Percentiles rank a stretch among this genome's conserved stretches.
Evolutionary conservation across 2,113 vertebrate genomes (phyloP).

Genomic region (Hylia prasina): DNA sequence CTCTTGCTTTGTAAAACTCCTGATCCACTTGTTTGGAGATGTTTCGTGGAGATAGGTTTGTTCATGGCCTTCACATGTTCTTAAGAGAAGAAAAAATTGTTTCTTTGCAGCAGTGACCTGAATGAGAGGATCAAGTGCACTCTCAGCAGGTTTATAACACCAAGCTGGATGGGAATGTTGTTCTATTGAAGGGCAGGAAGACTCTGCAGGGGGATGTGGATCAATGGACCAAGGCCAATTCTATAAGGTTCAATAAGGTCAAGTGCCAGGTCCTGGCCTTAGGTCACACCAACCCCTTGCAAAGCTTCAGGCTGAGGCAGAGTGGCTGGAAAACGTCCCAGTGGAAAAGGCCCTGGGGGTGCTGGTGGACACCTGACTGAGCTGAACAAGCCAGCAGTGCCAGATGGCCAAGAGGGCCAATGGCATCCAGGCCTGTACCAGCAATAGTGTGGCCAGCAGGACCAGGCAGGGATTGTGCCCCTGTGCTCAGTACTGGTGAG

Average conservation of each 20-base stretch:
- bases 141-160: neutral
- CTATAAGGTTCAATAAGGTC: neutral
- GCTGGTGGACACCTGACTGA: neutral
- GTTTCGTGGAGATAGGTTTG: neutral
- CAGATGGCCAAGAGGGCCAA: neutral
- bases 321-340: neutral
- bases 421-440: neutral
- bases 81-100: neutral
- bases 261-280: neutral
- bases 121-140: neutral
- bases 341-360: neutral
- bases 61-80: neutral
- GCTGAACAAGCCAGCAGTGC: neutral
- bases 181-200: neutral
- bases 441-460: neutral
- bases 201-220: neutral
- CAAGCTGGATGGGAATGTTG: neutral
- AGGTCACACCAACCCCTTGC: neutral
- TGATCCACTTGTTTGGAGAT: neutral
- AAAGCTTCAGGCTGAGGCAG: neutral
- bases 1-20: neutral
- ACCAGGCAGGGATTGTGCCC: fast-evolving
- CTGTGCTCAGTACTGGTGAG: neutral
- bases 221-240: neutral
- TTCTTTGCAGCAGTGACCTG: neutral